These are phyloP conservation scores for Zele albiditarsus DNA, from an alignment of 2,888 invertebrate genomes.

Conservation along the genomic window DNA sequence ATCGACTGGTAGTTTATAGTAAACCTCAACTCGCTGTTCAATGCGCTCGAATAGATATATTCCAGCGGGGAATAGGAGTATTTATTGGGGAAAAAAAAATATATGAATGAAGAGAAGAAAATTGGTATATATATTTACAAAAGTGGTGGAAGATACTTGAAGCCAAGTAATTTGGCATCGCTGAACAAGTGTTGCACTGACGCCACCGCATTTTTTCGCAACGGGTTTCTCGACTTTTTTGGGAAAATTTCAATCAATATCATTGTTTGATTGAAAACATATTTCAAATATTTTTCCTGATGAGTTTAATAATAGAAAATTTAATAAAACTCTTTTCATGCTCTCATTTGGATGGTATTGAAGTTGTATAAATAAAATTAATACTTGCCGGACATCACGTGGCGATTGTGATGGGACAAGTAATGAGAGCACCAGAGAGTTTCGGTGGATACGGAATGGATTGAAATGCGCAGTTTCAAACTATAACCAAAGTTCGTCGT, in stretches of 20 bases:
- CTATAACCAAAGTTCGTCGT: conserved; percentile 44
- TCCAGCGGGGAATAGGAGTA: neutral
- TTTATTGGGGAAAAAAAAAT: neutral
- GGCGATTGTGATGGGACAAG: neutral
- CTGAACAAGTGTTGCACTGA: conserved; percentile 48
- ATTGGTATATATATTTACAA: neutral
- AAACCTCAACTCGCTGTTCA: neutral
- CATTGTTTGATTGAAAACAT: neutral
- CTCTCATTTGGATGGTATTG: neutral
- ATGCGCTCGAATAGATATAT: neutral
- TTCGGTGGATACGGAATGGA: neutral
- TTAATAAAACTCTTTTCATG: neutral
- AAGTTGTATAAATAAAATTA: neutral
- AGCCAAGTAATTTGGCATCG: conserved; percentile 51
- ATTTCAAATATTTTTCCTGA: neutral
- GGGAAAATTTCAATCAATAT: neutral
- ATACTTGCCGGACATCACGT: neutral
- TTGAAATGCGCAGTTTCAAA: conserved; percentile 21
- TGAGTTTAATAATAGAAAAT: neutral
- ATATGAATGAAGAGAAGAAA: neutral
- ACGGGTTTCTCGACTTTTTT: neutral
- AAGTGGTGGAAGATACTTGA: conserved; percentile 22
- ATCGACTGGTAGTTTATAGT: neutral
- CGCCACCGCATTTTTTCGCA: conserved; percentile 42
- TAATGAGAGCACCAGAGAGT: neutral